Evolutionary conservation across 2,797 vertebrate species (phyloP), one percentile per base, ranked within the genome.

Genomic region (Argya squamiceps): DNA sequence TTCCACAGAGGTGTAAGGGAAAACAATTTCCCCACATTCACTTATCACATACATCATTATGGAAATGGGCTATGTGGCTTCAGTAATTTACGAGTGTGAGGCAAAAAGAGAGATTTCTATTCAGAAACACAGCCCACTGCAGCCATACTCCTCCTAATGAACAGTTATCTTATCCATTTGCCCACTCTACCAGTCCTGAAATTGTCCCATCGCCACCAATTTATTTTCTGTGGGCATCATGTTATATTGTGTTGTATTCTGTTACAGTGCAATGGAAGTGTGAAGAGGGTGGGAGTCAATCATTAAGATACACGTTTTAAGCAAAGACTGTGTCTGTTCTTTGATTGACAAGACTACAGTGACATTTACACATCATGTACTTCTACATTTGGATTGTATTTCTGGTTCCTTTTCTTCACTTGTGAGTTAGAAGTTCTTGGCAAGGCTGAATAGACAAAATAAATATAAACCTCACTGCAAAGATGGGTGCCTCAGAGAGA

Each of bases 361-460:
- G 78, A 84, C 52, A 36, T 75, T 88, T 92, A 30, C 19, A 36
- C 37, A 10, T 24, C 0, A 8, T 50, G 15, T n/a, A 24, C 47
- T 68, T 49, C 32, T 41, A 37, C 5, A 26, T 83, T 85, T 73
- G 50, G 24, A 32, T 80, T 87, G 16, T 71, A 13, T 89, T 90
- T 81, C 71, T 89, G 55, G 52, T 91, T 94, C 47, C 32, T 92
- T 77, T 85, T 75, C 83, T 76, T 92, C 30, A 19, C 32, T 91
- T 67, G 47, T 32, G 84, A 82, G 81, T 71, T 93, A 53, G 49
- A 89, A 88, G 70, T 88, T 89, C 84, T 68, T 95, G 94, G 86
- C 92, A 91, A 73, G 94, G 92, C 74, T 70, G 81, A 91, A 88
- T 96, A 92, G 39, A 69, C 79, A 93, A 67, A 85, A 96, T 95